Evolutionary conservation across 1,140 invertebrate species (phyloP).

Genomic region (Epicauta chinensis): DNA sequence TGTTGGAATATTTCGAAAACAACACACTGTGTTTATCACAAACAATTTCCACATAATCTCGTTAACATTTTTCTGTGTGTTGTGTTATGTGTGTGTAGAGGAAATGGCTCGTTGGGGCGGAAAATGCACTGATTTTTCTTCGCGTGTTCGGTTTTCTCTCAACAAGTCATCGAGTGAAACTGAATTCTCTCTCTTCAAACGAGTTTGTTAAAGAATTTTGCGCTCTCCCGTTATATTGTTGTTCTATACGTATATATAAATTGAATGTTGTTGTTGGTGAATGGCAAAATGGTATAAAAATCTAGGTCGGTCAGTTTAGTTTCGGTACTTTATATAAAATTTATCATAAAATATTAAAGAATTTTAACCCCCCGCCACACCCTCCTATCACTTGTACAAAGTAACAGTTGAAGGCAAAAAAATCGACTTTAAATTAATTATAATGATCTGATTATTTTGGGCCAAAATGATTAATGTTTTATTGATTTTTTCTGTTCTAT

Average conservation of each 20-base stretch:
- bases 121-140: too few relatives aligned
- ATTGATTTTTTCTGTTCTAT: too few relatives aligned
- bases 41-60: neutral
- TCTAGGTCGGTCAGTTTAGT: conserved; percentile 25
- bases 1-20: neutral
- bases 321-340: conserved; percentile 4
- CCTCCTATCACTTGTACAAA: too few relatives aligned
- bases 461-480: too few relatives aligned
- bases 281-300: conserved; percentile 25
- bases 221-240: conserved; percentile 26
- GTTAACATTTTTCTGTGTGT: conserved; percentile 5
- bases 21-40: neutral
- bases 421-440: too few relatives aligned
- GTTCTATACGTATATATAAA: too few relatives aligned
- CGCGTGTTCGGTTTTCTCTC: neutral
- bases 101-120: too few relatives aligned
- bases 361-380: too few relatives aligned
- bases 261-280: too few relatives aligned
- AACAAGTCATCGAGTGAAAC: conserved; percentile 23
- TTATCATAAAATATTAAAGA: conserved; percentile 7
- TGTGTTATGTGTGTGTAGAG: too few relatives aligned
- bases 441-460: too few relatives aligned
- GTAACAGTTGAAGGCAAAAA: too few relatives aligned
- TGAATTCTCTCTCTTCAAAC: conserved; percentile 22
- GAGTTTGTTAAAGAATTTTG: conserved; percentile 25